Percentiles rank a stretch among this genome's conserved stretches.
Evolutionary conservation across 2,797 vertebrate genomes (phyloP).

Genomic region (Dromococcyx pavoninus): DNA sequence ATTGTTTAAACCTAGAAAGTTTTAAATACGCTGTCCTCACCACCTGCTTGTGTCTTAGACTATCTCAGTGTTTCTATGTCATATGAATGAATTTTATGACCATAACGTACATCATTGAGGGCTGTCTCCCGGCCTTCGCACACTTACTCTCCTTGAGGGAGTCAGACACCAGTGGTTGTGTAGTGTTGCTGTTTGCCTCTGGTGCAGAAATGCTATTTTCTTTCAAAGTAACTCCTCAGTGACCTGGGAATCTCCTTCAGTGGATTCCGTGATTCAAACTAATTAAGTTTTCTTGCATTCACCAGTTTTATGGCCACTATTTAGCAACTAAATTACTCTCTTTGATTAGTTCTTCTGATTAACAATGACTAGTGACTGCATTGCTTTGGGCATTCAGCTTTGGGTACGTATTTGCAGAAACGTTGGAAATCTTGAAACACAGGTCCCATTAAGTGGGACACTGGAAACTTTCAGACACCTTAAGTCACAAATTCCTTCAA

Average conservation of each 20-base stretch:
- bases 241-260: not conserved
- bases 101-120: not conserved
- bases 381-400: not conserved
- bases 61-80: not conserved
- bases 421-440: not conserved
- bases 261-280: not conserved
- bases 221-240: not conserved
- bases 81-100: not conserved
- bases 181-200: not conserved
- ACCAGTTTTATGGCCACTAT: not conserved
- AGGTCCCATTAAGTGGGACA: not conserved
- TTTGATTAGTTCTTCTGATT: not conserved
- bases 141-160: not conserved
- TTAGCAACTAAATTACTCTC: not conserved
- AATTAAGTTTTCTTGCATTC: not conserved
- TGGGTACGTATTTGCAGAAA: not conserved
- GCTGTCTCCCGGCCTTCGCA: not conserved
- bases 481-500: not conserved
- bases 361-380: not conserved
- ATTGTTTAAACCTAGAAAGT: not conserved
- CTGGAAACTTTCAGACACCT: not conserved
- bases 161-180: accelerated
- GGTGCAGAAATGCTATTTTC: not conserved
- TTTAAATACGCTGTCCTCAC: not conserved
- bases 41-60: not conserved